Conservation (phyloP, 2,113 vertebrate genomes). For the Poeciliopsis occidentalis region DNA sequence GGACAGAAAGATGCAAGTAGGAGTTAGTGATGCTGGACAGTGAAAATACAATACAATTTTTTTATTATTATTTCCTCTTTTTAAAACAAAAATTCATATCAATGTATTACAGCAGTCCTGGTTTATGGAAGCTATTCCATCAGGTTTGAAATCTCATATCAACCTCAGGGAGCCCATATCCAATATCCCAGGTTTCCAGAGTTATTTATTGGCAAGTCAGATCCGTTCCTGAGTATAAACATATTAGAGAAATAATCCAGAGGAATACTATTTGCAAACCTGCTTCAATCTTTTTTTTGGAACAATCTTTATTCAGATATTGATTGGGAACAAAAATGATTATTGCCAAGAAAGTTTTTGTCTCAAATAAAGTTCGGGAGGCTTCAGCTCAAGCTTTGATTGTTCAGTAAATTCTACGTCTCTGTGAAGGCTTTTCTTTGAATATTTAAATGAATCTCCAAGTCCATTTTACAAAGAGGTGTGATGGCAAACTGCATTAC, state of each 20-base stretch:
- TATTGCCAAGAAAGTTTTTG: background rate
- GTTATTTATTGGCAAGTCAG: background rate
- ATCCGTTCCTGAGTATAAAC: background rate
- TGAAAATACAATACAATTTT: background rate
- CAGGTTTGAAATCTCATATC: too few species aligned
- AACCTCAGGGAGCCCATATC: too few species aligned
- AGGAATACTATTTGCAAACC: background rate
- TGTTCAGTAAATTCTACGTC: too few species aligned
- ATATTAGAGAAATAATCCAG: background rate
- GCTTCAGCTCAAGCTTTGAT: background rate
- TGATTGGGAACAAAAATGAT: background rate
- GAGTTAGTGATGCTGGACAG: background rate
- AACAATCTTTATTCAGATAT: background rate
- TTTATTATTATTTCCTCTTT: too few species aligned
- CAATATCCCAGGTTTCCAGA: too few species aligned
- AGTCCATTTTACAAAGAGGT: constrained; percentile 57
- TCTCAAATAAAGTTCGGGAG: too few species aligned
- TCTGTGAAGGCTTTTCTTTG: too few species aligned
- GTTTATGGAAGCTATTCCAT: too few species aligned
- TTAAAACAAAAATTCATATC: too few species aligned
- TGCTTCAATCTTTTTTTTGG: background rate
- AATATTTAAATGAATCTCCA: background rate
- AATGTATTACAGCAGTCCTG: too few species aligned
- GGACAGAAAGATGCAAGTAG: background rate
- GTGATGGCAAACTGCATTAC: constrained; percentile 73